phyloP scores from a whole-genome alignment of 2,113 vertebrate species.

The Cyprinodon tularosa region DNA sequence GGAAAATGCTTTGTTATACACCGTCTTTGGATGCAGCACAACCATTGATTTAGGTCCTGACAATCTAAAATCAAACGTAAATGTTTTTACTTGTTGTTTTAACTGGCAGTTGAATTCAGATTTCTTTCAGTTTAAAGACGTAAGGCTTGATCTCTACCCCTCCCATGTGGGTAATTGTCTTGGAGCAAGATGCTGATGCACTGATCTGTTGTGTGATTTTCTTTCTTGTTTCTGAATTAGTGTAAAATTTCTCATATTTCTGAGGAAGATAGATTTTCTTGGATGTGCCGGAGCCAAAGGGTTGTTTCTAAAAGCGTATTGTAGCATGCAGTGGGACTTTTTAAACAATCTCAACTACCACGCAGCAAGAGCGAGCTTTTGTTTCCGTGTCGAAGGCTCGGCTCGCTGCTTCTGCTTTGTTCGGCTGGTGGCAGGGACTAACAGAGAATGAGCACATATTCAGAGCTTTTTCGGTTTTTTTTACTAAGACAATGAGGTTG shows the following conservation, averaged over 20 bases:
- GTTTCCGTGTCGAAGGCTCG: background rate
- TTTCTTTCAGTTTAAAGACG: background rate
- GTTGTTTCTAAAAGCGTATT: background rate
- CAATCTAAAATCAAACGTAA: background rate
- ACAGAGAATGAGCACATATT: background rate
- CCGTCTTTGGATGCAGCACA: no score
- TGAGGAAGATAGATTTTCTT: background rate
- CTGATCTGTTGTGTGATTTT: background rate
- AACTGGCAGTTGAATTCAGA: background rate
- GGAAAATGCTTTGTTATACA: background rate
- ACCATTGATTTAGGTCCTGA: background rate
- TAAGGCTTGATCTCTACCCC: background rate
- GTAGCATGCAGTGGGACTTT: conserved; percentile 1
- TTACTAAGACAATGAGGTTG: background rate
- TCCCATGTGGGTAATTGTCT: background rate
- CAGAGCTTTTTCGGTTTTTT: background rate
- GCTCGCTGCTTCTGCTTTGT: conserved; percentile 1
- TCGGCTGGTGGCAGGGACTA: background rate
- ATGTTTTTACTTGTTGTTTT: background rate
- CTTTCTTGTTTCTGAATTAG: background rate
- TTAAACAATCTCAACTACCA: background rate
- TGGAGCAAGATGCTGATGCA: background rate
- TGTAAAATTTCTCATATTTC: background rate
- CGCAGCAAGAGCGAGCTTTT: background rate
- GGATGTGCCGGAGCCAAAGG: background rate